Conservation (phyloP, 2,797 vertebrate genomes). For the Trachurus trachurus region DNA sequence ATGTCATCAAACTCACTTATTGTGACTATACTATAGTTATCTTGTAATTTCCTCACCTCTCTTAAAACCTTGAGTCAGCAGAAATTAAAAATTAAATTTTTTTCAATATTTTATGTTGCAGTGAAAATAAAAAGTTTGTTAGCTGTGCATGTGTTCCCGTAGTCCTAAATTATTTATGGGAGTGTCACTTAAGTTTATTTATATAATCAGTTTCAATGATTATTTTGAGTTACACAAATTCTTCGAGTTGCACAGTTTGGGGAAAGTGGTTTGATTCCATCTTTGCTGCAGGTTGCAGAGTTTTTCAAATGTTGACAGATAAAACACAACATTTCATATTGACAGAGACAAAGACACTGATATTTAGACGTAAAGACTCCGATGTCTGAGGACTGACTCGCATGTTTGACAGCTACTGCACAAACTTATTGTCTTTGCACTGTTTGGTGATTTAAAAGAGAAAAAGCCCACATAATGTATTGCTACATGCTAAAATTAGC, state of each 20-base stretch:
- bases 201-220: no score
- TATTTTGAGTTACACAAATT: background rate
- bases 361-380: background rate
- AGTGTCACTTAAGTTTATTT: no score
- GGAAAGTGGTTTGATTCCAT: background rate
- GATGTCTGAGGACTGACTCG: background rate
- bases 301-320: background rate
- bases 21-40: no score
- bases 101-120: no score
- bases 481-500: background rate
- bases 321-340: no score
- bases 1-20: no score
- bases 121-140: no score
- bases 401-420: background rate
- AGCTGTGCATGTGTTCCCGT: no score
- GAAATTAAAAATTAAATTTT: no score
- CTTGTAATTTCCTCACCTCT: no score
- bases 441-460: slow-evolving; percentile 7
- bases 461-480: background rate
- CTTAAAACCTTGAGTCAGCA: no score
- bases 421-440: slow-evolving; percentile 1
- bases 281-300: background rate
- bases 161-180: no score
- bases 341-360: background rate
- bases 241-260: background rate